Evolutionary conservation across 2,113 vertebrate genomes (phyloP), one percentile per base, ranked within the genome.

Genomic region (Ancistrus triradiatus): DNA sequence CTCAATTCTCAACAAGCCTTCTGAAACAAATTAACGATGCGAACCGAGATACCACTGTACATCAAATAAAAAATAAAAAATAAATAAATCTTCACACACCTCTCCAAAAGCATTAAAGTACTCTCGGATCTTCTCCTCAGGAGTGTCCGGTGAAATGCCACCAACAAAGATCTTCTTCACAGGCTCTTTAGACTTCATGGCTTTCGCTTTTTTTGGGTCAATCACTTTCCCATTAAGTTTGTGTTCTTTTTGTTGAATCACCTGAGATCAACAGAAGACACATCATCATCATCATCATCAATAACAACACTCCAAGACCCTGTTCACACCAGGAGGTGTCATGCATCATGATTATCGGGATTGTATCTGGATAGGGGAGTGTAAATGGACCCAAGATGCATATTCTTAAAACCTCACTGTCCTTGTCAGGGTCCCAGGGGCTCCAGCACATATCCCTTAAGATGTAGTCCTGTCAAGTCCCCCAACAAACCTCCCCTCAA

Each of bases 161-260:
- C 96, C 96, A 40, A 99, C 96, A 84, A 99, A 99, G 78, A 99
- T 94, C 88, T 99, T 99, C 88, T 95, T 99, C 47, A 99, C 90
- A 0, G 96, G 94, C 73, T 99, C 96, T 84, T 98, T 98, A 77
- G 90, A 93, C 87, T 99, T 99, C 96, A 99, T 98, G 66, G 96
- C 96, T 85, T 98, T 98, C 74, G 96, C 96, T 83, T 93, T 94
- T 85, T 99, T 99, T 35, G 96, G 96, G 82, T 99, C 96, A 64
- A 99, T 99, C 72, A 98, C 96, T 76, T 98, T 99, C 47, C 95
- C 95, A 68, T 99, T 98, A 73, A 99, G 88, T 82, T 98, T 98
- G 76, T 98, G 96, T 71, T 99, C 96, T 72, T 99, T 99, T 77
- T 95, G 94, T 73, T 91, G 83, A 81, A 91, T 92, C 52, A 99